These are phyloP conservation scores for Hoplostethus mediterraneus DNA, from an alignment of 2,797 vertebrate genomes.

Conservation along the genomic window DNA sequence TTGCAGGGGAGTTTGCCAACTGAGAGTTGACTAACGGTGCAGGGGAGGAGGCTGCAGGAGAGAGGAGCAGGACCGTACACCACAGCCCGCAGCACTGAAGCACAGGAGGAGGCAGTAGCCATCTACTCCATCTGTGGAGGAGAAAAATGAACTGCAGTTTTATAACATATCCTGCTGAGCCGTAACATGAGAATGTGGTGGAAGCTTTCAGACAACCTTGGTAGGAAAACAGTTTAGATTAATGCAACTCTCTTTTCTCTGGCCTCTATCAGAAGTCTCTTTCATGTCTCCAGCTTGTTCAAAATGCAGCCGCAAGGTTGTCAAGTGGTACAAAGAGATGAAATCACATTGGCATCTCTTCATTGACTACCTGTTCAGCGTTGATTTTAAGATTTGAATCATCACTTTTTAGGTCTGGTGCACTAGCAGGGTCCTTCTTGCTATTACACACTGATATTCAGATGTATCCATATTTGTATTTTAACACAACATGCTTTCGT, in stretches of 20 bases:
- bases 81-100: constrained; percentile 63
- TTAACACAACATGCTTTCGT: no score
- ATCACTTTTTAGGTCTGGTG: no score
- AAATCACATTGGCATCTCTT: constrained; percentile 35
- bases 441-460: no score
- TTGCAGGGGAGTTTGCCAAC: constrained; percentile 55
- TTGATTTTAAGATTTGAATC: constrained; percentile 32
- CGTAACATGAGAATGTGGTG: constrained; percentile 66
- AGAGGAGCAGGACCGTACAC: constrained; percentile 45
- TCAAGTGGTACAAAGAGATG: constrained; percentile 26
- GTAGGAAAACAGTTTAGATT: constrained; percentile 58
- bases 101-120: constrained; percentile 57
- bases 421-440: no score
- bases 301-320: constrained; percentile 1
- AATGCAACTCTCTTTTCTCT: not conserved
- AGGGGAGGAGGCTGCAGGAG: constrained; percentile 30
- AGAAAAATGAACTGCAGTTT: constrained; percentile 76
- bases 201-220: constrained; percentile 69
- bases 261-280: constrained; percentile 15
- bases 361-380: constrained; percentile 44
- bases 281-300: constrained; percentile 8
- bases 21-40: constrained; percentile 58
- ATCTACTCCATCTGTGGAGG: constrained; percentile 73
- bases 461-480: no score
- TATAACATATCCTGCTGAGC: constrained; percentile 73